phyloP scores from a whole-genome alignment of 1,140 invertebrate genomes.

The Cydia amplana region DNA sequence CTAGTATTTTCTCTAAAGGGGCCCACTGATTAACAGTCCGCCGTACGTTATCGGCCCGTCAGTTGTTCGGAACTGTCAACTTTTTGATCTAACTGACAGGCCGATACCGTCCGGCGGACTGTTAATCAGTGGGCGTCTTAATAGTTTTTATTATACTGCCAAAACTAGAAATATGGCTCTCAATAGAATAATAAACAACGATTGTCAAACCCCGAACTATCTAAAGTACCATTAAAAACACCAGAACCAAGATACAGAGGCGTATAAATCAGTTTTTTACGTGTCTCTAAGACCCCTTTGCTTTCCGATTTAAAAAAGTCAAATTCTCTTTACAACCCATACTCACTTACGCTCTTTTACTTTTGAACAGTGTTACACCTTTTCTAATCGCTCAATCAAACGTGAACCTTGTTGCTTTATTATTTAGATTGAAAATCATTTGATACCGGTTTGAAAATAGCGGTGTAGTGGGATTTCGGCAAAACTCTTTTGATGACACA shows the following conservation, averaged over 20 bases:
- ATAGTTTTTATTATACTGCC: background rate
- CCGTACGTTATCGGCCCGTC: no score
- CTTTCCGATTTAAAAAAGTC: background rate
- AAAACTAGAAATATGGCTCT: background rate
- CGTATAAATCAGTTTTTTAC: slow-evolving; percentile 10
- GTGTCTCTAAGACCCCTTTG: slow-evolving; percentile 1
- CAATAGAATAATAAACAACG: slow-evolving; percentile 6
- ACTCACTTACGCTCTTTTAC: background rate
- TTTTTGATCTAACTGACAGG: no score
- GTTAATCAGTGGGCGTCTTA: no score
- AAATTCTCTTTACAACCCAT: background rate
- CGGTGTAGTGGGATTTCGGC: background rate
- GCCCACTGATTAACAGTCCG: no score
- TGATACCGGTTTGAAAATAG: background rate
- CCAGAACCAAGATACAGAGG: background rate
- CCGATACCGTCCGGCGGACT: no score
- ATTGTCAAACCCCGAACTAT: slow-evolving; percentile 5
- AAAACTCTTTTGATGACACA: slow-evolving; percentile 29
- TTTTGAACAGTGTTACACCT: background rate
- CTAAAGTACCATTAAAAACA: slow-evolving; percentile 20
- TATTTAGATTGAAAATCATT: background rate
- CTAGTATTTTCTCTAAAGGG: no score
- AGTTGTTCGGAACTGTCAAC: no score
- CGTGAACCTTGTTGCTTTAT: background rate
- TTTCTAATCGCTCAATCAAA: background rate